Evolutionary conservation across 2,888 invertebrate species (phyloP).

Genomic region (Tetragonula carbonaria): DNA sequence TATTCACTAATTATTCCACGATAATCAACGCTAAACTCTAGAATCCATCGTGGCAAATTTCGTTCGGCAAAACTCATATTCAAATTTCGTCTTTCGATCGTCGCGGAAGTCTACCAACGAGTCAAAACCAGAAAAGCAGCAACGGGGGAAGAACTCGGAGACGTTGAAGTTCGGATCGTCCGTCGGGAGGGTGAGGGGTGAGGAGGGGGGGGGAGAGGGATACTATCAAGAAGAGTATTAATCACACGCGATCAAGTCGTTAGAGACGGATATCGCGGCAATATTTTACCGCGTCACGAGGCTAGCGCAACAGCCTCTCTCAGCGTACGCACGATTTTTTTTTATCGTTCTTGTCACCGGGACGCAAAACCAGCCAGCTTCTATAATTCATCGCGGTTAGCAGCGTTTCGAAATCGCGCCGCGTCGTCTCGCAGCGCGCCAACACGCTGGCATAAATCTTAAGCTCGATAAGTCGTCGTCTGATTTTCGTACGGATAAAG

Average conservation of each 20-base stretch:
- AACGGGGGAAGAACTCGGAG: background rate
- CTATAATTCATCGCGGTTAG: constrained; percentile 40
- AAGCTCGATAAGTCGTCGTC: constrained; percentile 8
- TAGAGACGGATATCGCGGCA: constrained; percentile 75
- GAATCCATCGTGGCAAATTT: background rate
- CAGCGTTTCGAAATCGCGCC: constrained; percentile 51
- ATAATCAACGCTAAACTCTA: background rate
- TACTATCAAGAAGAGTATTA: constrained; percentile 73
- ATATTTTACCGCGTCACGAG: constrained; percentile 71
- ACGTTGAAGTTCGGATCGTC: constrained; percentile 20
- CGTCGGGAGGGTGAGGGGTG: constrained; percentile 48
- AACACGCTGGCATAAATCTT: constrained; percentile 28
- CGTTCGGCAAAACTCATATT: background rate
- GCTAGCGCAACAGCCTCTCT: constrained; percentile 9
- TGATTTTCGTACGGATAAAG: constrained; percentile 15
- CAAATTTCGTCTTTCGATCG: background rate
- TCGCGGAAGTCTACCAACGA: background rate
- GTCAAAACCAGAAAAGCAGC: too few relatives aligned
- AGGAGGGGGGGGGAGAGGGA: too few relatives aligned
- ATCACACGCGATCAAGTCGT: constrained; percentile 81
- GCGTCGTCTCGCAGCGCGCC: background rate
- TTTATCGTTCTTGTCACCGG: constrained; percentile 29
- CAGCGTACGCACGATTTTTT: constrained; percentile 26
- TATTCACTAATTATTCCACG: background rate
- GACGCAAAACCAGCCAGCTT: constrained; percentile 19